Conservation (phyloP, 2,113 vertebrate species). For the Boleophthalmus pectinirostris region DNA sequence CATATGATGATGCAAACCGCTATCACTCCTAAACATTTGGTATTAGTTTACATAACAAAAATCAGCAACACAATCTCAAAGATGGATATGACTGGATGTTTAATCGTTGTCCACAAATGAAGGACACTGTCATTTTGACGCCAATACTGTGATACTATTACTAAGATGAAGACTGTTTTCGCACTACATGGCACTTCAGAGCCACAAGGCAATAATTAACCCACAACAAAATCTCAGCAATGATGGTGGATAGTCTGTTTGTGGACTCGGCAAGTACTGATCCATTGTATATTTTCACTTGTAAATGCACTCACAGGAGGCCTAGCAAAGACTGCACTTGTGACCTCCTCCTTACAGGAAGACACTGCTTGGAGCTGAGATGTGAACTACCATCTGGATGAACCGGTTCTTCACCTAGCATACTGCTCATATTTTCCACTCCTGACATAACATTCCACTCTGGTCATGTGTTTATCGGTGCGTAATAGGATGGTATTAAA, state of each 20-base stretch:
- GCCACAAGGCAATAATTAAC: neutral
- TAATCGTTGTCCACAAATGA: neutral
- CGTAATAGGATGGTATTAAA: neutral
- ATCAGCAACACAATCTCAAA: neutral
- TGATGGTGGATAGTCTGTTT: neutral
- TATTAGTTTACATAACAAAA: neutral
- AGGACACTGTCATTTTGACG: neutral
- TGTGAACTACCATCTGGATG: neutral
- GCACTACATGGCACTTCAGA: neutral
- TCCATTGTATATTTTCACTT: neutral
- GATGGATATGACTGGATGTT: neutral
- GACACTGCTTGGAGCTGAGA: neutral
- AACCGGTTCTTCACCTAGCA: constrained; percentile 42
- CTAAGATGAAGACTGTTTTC: neutral
- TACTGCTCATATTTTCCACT: constrained; percentile 41
- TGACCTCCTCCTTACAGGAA: neutral
- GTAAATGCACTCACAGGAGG: neutral
- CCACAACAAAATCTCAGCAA: neutral
- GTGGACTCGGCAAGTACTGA: neutral
- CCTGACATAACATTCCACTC: neutral
- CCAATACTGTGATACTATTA: neutral
- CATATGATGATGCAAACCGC: constrained; percentile 56
- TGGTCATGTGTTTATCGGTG: neutral
- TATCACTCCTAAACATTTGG: constrained; percentile 38
- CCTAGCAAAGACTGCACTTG: neutral